Percentiles rank a stretch among this genome's conserved stretches.
Evolutionary conservation across 1,140 invertebrate species (phyloP).

Genomic region (Drosophila jambulina): DNA sequence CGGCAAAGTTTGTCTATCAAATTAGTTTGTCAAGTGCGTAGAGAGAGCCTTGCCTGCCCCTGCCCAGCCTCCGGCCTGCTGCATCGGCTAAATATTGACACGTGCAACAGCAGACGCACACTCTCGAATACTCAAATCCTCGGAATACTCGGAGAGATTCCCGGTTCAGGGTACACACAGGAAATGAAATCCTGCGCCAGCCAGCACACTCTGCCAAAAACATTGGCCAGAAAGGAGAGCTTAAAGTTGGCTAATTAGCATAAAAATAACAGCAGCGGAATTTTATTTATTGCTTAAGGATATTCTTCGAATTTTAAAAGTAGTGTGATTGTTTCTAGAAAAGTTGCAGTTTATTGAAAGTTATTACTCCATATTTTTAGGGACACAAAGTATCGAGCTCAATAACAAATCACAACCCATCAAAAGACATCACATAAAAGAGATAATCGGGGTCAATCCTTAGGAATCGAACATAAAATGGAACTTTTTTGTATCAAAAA

Average conservation of each 20-base stretch:
- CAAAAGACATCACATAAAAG: no score
- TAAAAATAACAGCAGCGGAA: not conserved
- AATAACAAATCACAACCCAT: no score
- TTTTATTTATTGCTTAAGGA: no score
- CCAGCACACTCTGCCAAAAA: conserved; percentile 12
- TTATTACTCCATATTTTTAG: no score
- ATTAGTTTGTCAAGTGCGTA: conserved; percentile 81
- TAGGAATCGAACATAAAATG: no score
- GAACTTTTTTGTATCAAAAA: no score
- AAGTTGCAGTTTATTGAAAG: no score
- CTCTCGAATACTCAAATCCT: conserved; percentile 33
- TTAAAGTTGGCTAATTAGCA: not conserved
- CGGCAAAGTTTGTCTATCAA: conserved; percentile 75
- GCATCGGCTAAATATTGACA: conserved; percentile 49
- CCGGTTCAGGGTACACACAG: conserved; percentile 46
- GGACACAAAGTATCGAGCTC: no score
- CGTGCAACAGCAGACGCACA: conserved; percentile 34
- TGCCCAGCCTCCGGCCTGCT: conserved; percentile 11
- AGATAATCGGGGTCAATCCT: not conserved
- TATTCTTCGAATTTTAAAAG: not conserved
- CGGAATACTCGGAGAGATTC: conserved; percentile 20
- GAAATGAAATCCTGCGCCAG: conserved; percentile 68
- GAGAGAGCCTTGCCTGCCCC: conserved; percentile 15
- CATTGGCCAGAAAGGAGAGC: not conserved
- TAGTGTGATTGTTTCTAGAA: not conserved